Conservation (phyloP, 1,140 invertebrate genomes). For the Diachasma alloeum region DNA sequence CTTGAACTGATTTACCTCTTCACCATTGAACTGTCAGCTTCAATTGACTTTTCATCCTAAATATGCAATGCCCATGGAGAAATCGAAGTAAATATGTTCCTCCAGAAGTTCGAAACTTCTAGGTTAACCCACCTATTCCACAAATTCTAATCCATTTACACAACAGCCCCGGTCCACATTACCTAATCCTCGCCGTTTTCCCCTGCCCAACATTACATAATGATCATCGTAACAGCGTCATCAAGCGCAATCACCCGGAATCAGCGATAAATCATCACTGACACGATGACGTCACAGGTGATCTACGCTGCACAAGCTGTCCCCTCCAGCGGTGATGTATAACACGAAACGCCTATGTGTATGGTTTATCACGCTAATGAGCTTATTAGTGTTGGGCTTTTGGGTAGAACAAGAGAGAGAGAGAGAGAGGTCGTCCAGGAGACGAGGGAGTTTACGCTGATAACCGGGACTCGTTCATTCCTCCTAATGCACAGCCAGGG, state of each 20-base stretch:
- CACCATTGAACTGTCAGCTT: too few species aligned
- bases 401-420: too few species aligned
- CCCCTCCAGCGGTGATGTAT: neutral
- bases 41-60: too few species aligned
- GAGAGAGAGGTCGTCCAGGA: neutral
- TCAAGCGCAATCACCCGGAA: neutral
- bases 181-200: neutral
- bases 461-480: too few species aligned
- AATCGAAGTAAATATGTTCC: too few species aligned
- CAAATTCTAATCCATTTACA: neutral
- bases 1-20: too few species aligned
- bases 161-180: neutral
- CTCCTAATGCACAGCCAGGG: too few species aligned
- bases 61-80: too few species aligned
- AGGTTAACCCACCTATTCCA: neutral
- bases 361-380: slow-evolving; percentile 33
- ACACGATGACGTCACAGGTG: neutral
- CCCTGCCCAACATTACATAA: neutral
- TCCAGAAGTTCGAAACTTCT: too few species aligned
- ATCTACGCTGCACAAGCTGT: neutral
- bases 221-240: neutral
- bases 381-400: slow-evolving; percentile 34
- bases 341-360: neutral
- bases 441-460: too few species aligned
- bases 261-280: neutral